Evolutionary conservation across 2,888 invertebrate species (phyloP).

Genomic region (Pomacea canaliculata): DNA sequence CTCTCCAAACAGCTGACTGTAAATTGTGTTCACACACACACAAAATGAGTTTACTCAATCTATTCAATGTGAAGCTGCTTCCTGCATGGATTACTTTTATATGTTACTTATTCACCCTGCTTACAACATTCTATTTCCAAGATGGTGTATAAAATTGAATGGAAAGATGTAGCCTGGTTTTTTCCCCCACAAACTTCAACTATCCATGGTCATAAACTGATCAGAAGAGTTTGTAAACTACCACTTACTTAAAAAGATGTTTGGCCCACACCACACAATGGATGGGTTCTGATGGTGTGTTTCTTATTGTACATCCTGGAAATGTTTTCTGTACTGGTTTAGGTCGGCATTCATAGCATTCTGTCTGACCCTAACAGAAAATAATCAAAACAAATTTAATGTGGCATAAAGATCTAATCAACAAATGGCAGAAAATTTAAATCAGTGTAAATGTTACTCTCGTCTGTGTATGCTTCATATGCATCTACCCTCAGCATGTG

Average conservation of each 20-base stretch:
- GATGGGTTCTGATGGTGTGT: conserved; percentile 98
- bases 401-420: background rate
- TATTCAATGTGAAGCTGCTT: no score
- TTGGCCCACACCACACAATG: conserved; percentile 99
- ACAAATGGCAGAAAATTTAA: background rate
- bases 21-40: conserved; percentile 37
- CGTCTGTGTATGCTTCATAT: no score
- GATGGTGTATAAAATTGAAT: no score
- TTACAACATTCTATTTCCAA: no score
- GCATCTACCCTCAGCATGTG: no score
- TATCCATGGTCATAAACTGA: no score
- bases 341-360: conserved; percentile 97
- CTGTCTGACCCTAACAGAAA: conserved; percentile 76
- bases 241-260: conserved; percentile 91
- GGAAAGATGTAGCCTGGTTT: no score
- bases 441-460: no score
- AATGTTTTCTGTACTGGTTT: conserved; percentile 92
- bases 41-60: no score
- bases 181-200: no score
- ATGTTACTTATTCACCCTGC: background rate
- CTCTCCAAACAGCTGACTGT: conserved; percentile 95
- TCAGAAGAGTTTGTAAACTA: no score
- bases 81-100: background rate
- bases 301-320: conserved; percentile 98
- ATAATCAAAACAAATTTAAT: background rate